Evolutionary conservation across 2,797 vertebrate species (phyloP).

Genomic region (Myotis myotis): DNA sequence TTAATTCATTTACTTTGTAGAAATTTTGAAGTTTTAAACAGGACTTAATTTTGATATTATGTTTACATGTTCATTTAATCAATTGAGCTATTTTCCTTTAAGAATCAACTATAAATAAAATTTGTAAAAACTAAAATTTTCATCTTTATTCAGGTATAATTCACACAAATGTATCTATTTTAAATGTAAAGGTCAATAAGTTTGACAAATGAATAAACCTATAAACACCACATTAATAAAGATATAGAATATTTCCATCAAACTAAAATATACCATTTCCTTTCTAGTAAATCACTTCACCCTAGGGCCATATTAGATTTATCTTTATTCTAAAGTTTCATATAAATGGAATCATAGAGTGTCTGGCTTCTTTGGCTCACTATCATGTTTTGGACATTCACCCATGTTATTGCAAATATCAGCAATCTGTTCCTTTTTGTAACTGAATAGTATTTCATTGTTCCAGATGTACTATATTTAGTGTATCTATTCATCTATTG

Average conservation of each 20-base stretch:
- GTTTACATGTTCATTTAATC: background rate
- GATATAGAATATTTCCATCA: background rate
- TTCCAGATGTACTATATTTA: background rate
- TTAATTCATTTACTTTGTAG: background rate
- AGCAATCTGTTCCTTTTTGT: background rate
- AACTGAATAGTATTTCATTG: background rate
- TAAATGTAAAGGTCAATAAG: background rate
- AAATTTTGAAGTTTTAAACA: background rate
- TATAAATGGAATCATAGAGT: background rate
- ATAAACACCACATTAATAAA: background rate
- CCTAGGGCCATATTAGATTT: background rate
- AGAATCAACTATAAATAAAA: background rate
- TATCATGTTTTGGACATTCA: background rate
- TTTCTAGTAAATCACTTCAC: background rate
- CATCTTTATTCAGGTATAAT: background rate
- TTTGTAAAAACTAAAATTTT: background rate
- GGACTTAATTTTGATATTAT: background rate
- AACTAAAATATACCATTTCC: background rate
- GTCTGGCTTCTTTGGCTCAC: background rate
- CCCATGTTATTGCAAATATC: background rate
- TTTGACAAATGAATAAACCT: background rate
- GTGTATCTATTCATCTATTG: background rate
- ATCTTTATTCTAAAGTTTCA: background rate
- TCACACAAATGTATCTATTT: background rate
- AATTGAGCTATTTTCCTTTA: background rate